These are phyloP conservation scores for Lucinisca nassula DNA, from an alignment of 2,888 invertebrate genomes.

Conservation along the genomic window DNA sequence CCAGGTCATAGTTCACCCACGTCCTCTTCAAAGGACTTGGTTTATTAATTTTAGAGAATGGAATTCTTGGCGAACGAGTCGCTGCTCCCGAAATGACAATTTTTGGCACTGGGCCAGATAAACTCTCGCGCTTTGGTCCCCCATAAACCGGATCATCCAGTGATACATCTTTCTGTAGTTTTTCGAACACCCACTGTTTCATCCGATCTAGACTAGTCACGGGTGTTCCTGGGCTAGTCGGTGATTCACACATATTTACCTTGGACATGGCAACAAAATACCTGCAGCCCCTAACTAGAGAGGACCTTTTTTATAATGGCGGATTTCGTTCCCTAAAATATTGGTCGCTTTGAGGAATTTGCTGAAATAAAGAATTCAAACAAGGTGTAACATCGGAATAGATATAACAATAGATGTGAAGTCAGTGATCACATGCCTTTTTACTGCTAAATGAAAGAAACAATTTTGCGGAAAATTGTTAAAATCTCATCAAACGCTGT, in stretches of 20 bases:
- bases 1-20: neutral
- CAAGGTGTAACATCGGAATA: too few species aligned
- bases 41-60: neutral
- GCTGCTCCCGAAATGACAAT: neutral
- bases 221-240: neutral
- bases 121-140: neutral
- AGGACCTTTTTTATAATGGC: too few species aligned
- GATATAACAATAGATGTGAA: too few species aligned
- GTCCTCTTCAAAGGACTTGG: neutral
- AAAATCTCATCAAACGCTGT: too few species aligned
- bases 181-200: slow-evolving; percentile 6
- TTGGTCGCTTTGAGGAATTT: too few species aligned
- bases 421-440: too few species aligned
- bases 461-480: too few species aligned
- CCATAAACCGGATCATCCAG: neutral
- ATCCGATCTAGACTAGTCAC: neutral
- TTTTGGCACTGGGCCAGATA: neutral
- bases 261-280: too few species aligned
- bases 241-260: neutral
- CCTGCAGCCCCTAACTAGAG: too few species aligned
- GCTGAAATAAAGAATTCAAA: too few species aligned
- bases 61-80: neutral
- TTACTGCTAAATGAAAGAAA: too few species aligned
- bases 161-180: neutral
- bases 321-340: too few species aligned